Evolutionary conservation across 2,113 vertebrate species (phyloP).

Genomic region (Eretmochelys imbricata): DNA sequence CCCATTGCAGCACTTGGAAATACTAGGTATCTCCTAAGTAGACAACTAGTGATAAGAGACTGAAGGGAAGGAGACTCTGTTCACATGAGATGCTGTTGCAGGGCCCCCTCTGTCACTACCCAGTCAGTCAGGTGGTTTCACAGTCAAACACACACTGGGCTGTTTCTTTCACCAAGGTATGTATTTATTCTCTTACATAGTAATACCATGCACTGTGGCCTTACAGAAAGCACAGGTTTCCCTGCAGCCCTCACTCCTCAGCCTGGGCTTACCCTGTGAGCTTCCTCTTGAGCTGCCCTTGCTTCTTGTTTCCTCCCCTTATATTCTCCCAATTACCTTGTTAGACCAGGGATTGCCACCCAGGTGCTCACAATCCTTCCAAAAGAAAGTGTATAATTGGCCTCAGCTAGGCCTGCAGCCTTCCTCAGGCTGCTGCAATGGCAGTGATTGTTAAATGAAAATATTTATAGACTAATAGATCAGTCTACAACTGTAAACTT

Average conservation of each 20-base stretch:
- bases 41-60: not conserved
- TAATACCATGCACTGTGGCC: too few species aligned
- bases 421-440: not conserved
- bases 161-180: not conserved
- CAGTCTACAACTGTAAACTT: too few species aligned
- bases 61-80: not conserved
- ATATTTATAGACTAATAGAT: too few species aligned
- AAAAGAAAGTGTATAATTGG: too few species aligned
- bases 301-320: not conserved
- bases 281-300: not conserved
- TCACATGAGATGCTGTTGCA: not conserved
- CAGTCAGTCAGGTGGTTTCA: not conserved
- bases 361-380: not conserved
- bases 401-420: too few species aligned
- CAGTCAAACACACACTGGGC: not conserved
- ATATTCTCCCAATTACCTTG: not conserved
- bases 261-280: too few species aligned
- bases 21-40: not conserved
- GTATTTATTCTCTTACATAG: not conserved
- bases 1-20: not conserved
- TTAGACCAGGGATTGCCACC: not conserved
- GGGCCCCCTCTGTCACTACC: not conserved
- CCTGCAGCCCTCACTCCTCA: not conserved
- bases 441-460: not conserved
- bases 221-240: not conserved